A percentile compares a stretch with the other conserved stretches of the same genome.
Conservation (phyloP, 2,113 vertebrate species). For the Anhinga rufa region DNA sequence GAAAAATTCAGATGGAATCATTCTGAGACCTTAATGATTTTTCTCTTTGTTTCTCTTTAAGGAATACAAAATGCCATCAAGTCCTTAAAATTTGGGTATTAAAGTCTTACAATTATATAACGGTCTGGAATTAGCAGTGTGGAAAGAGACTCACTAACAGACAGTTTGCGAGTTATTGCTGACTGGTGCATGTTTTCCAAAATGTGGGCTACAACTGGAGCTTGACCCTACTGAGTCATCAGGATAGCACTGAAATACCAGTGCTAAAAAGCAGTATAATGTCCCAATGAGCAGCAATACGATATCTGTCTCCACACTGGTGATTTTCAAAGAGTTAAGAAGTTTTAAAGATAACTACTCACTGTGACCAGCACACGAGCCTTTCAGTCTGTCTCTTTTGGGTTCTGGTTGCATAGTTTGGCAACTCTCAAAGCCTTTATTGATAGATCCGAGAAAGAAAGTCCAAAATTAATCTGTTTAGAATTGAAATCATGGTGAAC, state of each 20-base stretch:
- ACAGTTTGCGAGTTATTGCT: neutral
- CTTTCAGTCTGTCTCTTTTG: neutral
- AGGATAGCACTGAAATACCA: neutral
- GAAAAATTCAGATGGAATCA: neutral
- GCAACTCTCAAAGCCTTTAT: neutral
- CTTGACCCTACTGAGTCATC: neutral
- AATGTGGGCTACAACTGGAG: neutral
- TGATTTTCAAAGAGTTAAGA: neutral
- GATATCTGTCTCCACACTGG: neutral
- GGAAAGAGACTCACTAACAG: neutral
- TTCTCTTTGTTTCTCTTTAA: neutral
- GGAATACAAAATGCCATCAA: neutral
- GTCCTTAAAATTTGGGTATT: neutral
- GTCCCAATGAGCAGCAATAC: neutral
- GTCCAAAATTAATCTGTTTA: neutral
- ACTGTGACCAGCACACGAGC: neutral
- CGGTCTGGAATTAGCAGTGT: neutral
- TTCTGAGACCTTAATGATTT: neutral
- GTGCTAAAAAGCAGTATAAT: neutral
- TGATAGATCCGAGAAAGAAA: neutral
- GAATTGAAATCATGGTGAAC: neutral
- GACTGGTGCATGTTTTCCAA: neutral
- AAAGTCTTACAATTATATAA: neutral
- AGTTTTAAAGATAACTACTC: neutral
- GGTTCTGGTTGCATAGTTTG: neutral